Percentiles rank a stretch among this genome's conserved stretches.
Conservation (phyloP, 2,113 vertebrate genomes). For the Carassius carassius region DNA sequence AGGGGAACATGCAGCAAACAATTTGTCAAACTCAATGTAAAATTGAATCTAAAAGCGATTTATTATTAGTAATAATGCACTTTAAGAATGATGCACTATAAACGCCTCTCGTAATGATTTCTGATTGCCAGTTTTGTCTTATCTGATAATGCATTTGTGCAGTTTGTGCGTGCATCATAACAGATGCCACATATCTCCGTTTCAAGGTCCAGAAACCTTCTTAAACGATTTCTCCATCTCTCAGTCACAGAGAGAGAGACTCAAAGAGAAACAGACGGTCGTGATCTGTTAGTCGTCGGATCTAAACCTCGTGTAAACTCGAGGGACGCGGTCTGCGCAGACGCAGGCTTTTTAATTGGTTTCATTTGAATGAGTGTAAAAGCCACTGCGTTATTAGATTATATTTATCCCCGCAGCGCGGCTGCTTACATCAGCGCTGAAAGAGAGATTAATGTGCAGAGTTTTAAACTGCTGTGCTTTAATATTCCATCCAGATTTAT, state of each 20-base stretch:
- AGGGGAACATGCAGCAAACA: not conserved
- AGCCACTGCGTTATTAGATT: constrained; percentile 53
- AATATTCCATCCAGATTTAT: constrained; percentile 38
- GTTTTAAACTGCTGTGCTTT: constrained; percentile 44
- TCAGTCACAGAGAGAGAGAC: not conserved
- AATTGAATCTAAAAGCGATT: too few species aligned
- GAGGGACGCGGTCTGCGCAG: constrained; percentile 16
- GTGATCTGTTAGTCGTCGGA: not conserved
- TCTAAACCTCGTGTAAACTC: constrained; percentile 1
- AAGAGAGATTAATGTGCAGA: constrained; percentile 53
- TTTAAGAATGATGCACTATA: too few species aligned
- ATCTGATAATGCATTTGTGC: too few species aligned
- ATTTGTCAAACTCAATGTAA: not conserved
- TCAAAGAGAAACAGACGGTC: constrained; percentile 5
- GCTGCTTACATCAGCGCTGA: constrained; percentile 49
- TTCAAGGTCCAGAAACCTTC: not conserved
- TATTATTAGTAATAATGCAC: too few species aligned
- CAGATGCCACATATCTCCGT: not conserved
- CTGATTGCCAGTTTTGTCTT: too few species aligned
- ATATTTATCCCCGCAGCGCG: constrained; percentile 49
- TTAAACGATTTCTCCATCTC: not conserved
- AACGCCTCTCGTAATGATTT: too few species aligned
- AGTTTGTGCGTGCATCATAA: not conserved
- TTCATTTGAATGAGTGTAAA: constrained; percentile 53
- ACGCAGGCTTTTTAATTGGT: constrained; percentile 45